Evolutionary conservation across 2,888 invertebrate species (phyloP), one percentile per base, ranked within the genome.

Genomic region (Nemotelus nigrinus): DNA sequence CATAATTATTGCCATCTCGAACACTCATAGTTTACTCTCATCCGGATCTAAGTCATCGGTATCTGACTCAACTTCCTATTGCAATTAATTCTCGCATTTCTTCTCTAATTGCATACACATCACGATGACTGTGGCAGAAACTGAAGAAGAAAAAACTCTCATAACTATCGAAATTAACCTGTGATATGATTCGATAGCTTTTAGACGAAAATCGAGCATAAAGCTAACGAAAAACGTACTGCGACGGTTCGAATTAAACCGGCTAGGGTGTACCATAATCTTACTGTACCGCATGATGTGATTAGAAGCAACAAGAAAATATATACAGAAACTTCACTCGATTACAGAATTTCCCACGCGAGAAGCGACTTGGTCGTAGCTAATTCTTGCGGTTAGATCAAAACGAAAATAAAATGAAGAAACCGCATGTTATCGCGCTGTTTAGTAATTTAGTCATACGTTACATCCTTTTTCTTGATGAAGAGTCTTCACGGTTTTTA

Each of bases 61-160:
- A 6, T 43, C 4, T 72, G 72, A 72, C 44, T 72, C 72, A 72
- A 72, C 72, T 72, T 72, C 72, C 72, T 72, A 58, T 72, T 72
- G n/a, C 25, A 55, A 70, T 70, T 55, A n/a, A 41, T 50, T 5
- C 39, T 41, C 70, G 53, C 50, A 70, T 70, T 47, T 70, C 47
- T 70, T n/a, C 45, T 5, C 50, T 8, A n/a, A 63, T n/a, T 8
- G 43, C 39, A 10, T 1, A 63, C 58, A n/a, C 58, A 25, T 4
- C 25, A 25, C 25, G 25, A 25, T 25, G 25, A 25, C 25, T 25
- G 25, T 25, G 25, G 25, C 1, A 25, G 25, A 25, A 25, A 25
- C 25, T 25, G 25, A 25, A 25, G 25, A 25, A 5, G 58, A n/a
- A 63, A 63, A 63, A 63, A 63, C 39, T 41, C 63, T 41, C 43